phyloP scores from a whole-genome alignment of 2,113 vertebrate species.

The Eptesicus fuscus region DNA sequence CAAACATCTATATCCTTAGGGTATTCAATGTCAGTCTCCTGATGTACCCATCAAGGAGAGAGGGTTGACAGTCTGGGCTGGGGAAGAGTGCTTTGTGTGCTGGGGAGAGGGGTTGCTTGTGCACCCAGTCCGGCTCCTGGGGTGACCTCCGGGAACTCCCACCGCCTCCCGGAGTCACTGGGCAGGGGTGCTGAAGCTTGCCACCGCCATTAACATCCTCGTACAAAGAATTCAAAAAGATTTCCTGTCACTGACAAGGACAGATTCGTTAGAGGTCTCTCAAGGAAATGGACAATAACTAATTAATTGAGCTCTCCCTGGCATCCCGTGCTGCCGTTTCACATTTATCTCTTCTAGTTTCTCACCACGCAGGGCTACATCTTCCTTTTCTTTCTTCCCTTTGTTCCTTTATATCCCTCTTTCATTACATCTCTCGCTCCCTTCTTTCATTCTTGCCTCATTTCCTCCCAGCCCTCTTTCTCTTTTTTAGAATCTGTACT shows the following conservation, averaged over 20 bases:
- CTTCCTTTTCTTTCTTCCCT: not conserved
- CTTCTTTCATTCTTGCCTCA: not conserved
- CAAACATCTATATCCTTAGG: conserved; percentile 85
- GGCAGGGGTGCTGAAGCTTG: conserved; percentile 75
- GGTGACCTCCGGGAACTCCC: conserved; percentile 69
- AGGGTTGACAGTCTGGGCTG: conserved; percentile 78
- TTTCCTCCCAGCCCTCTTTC: not conserved
- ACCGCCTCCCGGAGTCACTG: not conserved
- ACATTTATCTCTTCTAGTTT: conserved; percentile 54
- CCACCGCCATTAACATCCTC: conserved; percentile 78
- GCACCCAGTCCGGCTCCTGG: conserved; percentile 59
- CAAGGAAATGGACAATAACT: conserved; percentile 81
- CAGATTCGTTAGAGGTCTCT: conserved; percentile 79
- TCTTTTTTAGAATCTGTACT: not conserved
- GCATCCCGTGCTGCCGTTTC: conserved; percentile 65
- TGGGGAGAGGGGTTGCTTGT: conserved; percentile 47
- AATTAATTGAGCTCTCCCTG: conserved; percentile 80
- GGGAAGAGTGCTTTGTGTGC: conserved; percentile 59
- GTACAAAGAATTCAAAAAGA: conserved; percentile 79
- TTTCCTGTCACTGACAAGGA: conserved; percentile 84
- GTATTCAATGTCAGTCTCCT: conserved; percentile 85
- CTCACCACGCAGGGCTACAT: not conserved
- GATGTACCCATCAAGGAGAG: conserved; percentile 79
- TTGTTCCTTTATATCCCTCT: not conserved
- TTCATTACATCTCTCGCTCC: not conserved